Evolutionary conservation across 2,888 invertebrate genomes (phyloP).

Genomic region (Lymantria dispar): DNA sequence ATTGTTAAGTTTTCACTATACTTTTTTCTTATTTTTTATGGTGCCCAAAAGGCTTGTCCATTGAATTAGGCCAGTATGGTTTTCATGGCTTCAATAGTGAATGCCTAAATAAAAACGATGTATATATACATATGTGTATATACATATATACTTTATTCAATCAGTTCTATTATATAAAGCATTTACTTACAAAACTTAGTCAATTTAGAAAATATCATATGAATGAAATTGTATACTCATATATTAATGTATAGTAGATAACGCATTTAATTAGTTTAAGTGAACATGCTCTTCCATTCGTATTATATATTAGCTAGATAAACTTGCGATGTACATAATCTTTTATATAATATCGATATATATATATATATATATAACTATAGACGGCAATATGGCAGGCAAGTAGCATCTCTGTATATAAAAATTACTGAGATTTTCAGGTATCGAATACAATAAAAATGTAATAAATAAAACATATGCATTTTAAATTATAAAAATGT

Average conservation of each 20-base stretch:
- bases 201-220: constrained; percentile 21
- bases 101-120: no score
- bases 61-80: no score
- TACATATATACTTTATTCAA: no score
- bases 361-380: background rate
- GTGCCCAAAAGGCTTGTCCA: no score
- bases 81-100: no score
- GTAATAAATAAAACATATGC: no score
- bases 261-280: constrained; percentile 48
- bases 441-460: no score
- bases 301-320: constrained; percentile 32
- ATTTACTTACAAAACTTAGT: constrained; percentile 15
- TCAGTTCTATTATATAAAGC: background rate
- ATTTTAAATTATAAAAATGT: no score
- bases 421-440: no score
- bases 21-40: no score
- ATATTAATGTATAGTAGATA: constrained; percentile 24
- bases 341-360: constrained; percentile 19
- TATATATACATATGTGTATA: no score
- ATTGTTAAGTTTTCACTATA: no score
- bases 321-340: constrained; percentile 38
- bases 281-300: constrained; percentile 60
- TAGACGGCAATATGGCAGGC: background rate
- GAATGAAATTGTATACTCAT: constrained; percentile 35
- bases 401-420: background rate